Evolutionary conservation across 2,113 vertebrate genomes (phyloP).

Genomic region (Tichodroma muraria): DNA sequence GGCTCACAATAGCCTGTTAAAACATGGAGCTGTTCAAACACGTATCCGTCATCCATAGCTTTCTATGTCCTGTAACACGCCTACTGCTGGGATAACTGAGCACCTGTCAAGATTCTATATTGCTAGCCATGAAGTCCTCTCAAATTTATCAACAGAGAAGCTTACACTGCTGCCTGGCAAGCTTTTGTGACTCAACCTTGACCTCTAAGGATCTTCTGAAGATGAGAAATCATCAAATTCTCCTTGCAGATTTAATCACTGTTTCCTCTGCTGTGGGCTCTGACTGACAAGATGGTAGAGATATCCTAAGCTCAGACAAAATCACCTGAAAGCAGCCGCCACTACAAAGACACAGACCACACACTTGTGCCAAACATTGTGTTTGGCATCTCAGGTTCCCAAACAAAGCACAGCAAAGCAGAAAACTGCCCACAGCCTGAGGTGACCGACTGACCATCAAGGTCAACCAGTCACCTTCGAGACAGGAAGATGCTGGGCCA

Average conservation of each 20-base stretch:
- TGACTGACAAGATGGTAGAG: constrained; percentile 27
- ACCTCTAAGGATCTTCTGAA: constrained; percentile 28
- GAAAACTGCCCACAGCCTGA: background rate
- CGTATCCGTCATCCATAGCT: background rate
- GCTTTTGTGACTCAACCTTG: constrained; percentile 51
- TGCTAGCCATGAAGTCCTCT: constrained; percentile 14
- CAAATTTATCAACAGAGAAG: background rate
- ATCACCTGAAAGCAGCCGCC: background rate
- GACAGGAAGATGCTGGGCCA: background rate
- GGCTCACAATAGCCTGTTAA: background rate
- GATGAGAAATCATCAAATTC: constrained; percentile 10
- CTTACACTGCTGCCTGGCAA: constrained; percentile 9
- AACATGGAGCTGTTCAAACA: background rate
- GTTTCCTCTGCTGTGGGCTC: background rate
- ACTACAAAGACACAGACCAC: background rate
- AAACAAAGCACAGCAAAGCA: background rate
- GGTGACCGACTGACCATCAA: background rate
- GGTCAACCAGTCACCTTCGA: background rate
- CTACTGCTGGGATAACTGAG: constrained; percentile 37
- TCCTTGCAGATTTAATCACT: constrained; percentile 47
- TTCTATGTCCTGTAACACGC: background rate
- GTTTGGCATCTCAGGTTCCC: background rate
- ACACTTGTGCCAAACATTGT: background rate
- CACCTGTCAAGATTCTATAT: constrained; percentile 29
- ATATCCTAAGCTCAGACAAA: constrained; percentile 5